Evolutionary conservation across 2,888 invertebrate genomes (phyloP).

Genomic region (Anoncus sp.): DNA sequence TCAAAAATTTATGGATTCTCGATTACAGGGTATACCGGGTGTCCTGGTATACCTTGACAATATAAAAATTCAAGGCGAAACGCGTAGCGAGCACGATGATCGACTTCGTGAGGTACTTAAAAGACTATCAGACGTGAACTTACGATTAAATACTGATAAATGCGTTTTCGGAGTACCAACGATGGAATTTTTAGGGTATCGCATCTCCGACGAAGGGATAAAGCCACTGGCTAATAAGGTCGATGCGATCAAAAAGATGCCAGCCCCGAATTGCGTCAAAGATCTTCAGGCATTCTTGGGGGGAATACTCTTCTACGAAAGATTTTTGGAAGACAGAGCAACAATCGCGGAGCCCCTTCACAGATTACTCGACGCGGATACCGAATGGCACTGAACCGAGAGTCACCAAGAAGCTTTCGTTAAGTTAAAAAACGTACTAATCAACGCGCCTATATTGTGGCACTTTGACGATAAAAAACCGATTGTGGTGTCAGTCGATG

Average conservation of each 20-base stretch:
- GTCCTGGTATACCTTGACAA: constrained; percentile 31
- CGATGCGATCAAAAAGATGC: neutral
- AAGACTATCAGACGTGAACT: constrained; percentile 14
- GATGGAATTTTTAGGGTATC: constrained; percentile 44
- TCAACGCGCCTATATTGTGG: constrained; percentile 6
- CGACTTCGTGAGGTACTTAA: constrained; percentile 14
- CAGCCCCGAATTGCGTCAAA: constrained; percentile 1
- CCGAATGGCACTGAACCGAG: constrained; percentile 14
- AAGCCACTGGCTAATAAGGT: neutral
- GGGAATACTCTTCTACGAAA: constrained; percentile 25
- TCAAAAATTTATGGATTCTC: neutral
- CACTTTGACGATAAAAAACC: constrained; percentile 36
- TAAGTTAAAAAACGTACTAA: constrained; percentile 5
- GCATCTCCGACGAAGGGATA: constrained; percentile 20
- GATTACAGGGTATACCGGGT: constrained; percentile 31
- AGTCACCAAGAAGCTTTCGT: constrained; percentile 17
- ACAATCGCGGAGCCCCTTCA: constrained; percentile 22
- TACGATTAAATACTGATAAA: constrained; percentile 37
- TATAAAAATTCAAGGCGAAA: constrained; percentile 32
- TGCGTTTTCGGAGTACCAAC: constrained; percentile 34
- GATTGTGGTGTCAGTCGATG: constrained; percentile 28
- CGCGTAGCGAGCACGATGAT: constrained; percentile 26
- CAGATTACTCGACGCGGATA: neutral
- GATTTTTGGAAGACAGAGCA: constrained; percentile 21
- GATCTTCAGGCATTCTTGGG: constrained; percentile 25